Percentiles rank a stretch among this genome's conserved stretches.
Evolutionary conservation across 30 jellyfish, hydroid and myxozoan species (phyloP).

Genomic region (Chironex yamaguchii): DNA sequence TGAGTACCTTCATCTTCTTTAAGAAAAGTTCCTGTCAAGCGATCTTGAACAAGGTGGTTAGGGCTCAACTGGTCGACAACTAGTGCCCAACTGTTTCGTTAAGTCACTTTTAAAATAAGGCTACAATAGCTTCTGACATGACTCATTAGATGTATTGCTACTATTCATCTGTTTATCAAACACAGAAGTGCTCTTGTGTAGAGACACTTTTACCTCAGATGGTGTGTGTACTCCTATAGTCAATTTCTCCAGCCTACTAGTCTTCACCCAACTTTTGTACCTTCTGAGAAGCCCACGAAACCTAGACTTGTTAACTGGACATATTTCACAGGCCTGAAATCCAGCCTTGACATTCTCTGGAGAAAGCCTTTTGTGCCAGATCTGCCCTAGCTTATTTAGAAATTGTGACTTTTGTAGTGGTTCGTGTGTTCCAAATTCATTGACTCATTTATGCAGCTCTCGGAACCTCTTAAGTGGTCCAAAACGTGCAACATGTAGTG

Average conservation of each 20-base stretch:
- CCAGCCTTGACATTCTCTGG: slow-evolving; percentile 41
- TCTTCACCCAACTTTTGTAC: slow-evolving; percentile 36
- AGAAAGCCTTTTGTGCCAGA: slow-evolving; percentile 57
- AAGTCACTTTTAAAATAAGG: too few species aligned
- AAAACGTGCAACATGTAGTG: slow-evolving; percentile 23
- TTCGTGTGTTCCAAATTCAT: slow-evolving; percentile 17
- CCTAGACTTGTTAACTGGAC: slow-evolving; percentile 22
- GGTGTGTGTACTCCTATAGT: too few species aligned
- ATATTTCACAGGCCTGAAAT: slow-evolving; percentile 22
- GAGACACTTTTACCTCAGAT: too few species aligned
- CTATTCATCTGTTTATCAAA: too few species aligned
- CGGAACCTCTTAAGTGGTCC: slow-evolving; percentile 62
- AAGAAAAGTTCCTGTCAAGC: too few species aligned
- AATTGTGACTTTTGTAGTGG: slow-evolving; percentile 17
- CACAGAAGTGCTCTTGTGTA: too few species aligned
- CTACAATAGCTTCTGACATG: too few species aligned
- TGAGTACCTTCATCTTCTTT: too few species aligned
- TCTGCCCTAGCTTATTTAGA: slow-evolving; percentile 12
- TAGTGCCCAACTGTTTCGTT: too few species aligned
- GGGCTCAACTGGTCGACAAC: too few species aligned
- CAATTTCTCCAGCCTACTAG: slow-evolving; percentile 67
- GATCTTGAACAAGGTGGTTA: too few species aligned
- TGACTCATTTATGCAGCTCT: slow-evolving; percentile 5
- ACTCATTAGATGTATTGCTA: too few species aligned
- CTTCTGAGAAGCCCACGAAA: slow-evolving; percentile 18